Evolutionary conservation across 2,113 vertebrate species (phyloP), one percentile per base, ranked within the genome.

Genomic region (Cranoglanis bouderius): DNA sequence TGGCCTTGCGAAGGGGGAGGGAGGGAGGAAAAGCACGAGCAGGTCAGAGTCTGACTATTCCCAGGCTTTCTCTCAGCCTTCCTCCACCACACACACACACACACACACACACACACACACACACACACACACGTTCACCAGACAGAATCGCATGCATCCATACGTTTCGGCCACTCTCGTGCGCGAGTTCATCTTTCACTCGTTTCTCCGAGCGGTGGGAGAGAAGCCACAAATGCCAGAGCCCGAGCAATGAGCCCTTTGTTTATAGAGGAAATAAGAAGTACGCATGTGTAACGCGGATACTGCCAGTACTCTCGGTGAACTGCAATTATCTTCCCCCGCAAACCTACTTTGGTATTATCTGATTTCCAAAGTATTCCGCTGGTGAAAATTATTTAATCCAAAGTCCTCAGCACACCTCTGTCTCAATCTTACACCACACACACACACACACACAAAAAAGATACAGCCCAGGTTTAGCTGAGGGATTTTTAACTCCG

Each of bases 231-330:
- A 92, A 92, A 92, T 87, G 89, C 91, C 88, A 94, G 91, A 92
- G 91, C 61, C 89, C 85, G 80, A 91, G 93, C 92, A 95, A 92
- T 92, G 93, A 93, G 91, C 89, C 90, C 91, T 93, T 93, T 95
- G 94, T 94, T 94, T 93, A 94, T 89, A 91, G 90, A 93, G 92
- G 92, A 94, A 93, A 93, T 85, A 90, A 88, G 89, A 90, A 92
- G 90, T 92, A 92, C 91, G 90, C 91, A 92, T 92, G 85, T 91
- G 91, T 90, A 92, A 94, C 85, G 89, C 91, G 70, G 90, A 92
- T 90, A 87, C 90, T 92, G 91, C 92, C 93, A 92, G 90, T 90
- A 91, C 92, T 93, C 91, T 91, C 82, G 63, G 82, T 92, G 94
- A 92, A 93, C 93, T 93, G 90, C 91, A 93, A 93, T 94, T 92